Conservation (phyloP, 1,140 invertebrate species). For the Saccostrea glomerata region DNA sequence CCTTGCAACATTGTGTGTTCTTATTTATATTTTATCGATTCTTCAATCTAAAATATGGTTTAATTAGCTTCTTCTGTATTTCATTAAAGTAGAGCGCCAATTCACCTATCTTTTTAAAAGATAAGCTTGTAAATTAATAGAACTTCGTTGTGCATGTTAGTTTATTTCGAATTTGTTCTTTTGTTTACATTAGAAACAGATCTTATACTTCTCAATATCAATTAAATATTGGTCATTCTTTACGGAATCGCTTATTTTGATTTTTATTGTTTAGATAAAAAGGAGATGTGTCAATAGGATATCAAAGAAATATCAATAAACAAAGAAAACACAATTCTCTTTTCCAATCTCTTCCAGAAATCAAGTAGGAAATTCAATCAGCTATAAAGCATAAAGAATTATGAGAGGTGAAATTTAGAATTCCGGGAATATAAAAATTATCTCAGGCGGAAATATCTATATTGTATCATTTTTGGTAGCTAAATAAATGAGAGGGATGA, state of each 20-base stretch:
- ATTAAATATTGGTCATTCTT: not conserved
- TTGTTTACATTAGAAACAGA: slow-evolving; percentile 21
- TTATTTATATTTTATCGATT: too few relatives aligned
- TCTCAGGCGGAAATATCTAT: not conserved
- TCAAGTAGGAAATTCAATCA: not conserved
- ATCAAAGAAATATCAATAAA: not conserved
- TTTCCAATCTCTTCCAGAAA: not conserved
- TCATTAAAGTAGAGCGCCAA: too few relatives aligned
- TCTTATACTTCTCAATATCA: too few relatives aligned
- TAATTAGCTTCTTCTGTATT: too few relatives aligned
- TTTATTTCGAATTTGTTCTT: not conserved
- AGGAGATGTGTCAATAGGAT: not conserved
- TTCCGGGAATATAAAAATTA: not conserved
- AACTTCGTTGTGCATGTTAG: too few relatives aligned
- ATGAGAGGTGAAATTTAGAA: not conserved
- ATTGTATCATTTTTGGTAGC: not conserved
- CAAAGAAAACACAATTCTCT: not conserved
- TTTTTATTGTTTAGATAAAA: not conserved
- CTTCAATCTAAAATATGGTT: too few relatives aligned
- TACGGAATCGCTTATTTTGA: not conserved
- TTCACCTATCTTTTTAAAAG: too few relatives aligned
- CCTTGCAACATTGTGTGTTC: too few relatives aligned
- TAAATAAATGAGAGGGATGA: not conserved
- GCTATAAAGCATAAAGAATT: not conserved
- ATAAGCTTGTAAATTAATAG: too few relatives aligned